Conservation (phyloP, 1,140 invertebrate genomes). For the Acyrthosiphon pisum region DNA sequence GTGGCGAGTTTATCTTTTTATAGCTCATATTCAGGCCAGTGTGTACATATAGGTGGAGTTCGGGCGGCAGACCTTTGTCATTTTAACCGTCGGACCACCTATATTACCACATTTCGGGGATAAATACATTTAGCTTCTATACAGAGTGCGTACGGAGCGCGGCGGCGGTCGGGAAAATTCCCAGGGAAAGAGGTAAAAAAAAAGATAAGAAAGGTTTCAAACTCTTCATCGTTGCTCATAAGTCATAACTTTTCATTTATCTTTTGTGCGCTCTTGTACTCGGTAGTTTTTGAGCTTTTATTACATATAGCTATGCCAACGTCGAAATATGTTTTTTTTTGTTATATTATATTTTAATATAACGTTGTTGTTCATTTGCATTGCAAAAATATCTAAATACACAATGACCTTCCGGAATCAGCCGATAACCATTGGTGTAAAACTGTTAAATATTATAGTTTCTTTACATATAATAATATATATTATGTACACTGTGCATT, state of each 20-base stretch:
- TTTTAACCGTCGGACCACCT: not conserved
- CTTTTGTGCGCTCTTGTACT: not conserved
- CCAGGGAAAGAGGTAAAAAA: slow-evolving; percentile 21
- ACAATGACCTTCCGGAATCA: not conserved
- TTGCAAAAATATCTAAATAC: not conserved
- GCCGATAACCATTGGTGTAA: not conserved
- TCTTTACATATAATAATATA: not conserved
- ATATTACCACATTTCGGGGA: not conserved
- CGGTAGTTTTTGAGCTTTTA: not conserved
- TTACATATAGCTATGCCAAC: not conserved
- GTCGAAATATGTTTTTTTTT: not conserved
- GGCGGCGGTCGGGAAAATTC: not conserved
- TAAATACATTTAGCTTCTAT: slow-evolving; percentile 1
- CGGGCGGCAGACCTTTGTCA: not conserved
- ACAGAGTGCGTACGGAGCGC: not conserved
- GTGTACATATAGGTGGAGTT: not conserved
- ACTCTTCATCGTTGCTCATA: slow-evolving; percentile 5
- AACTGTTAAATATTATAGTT: not conserved
- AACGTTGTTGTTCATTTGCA: slow-evolving; percentile 3
- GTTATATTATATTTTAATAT: no score
- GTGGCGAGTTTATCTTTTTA: slow-evolving; percentile 31
- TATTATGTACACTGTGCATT: not conserved
- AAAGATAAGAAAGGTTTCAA: slow-evolving; percentile 28
- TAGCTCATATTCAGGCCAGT: not conserved
- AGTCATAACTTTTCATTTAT: slow-evolving; percentile 48